Conservation (phyloP, 2,888 invertebrate species). For the Cataglyphis rosenhaueri region DNA sequence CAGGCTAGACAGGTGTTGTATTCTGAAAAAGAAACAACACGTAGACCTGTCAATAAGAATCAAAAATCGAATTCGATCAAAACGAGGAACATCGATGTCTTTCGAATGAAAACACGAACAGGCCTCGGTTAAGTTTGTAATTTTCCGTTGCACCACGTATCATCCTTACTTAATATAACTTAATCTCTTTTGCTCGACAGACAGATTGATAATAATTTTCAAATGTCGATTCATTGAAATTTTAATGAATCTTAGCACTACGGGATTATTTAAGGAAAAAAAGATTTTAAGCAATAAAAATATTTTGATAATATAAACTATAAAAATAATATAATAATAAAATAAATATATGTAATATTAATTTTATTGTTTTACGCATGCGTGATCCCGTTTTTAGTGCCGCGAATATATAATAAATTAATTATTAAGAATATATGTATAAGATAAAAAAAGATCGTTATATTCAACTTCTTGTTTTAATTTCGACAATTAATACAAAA, state of each 20-base stretch:
- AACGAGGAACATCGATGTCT: conserved; percentile 28
- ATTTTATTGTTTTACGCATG: conserved; percentile 3
- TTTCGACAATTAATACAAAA: conserved; percentile 16
- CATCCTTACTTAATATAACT: not conserved
- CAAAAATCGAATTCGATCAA: not conserved
- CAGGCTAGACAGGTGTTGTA: conserved; percentile 82
- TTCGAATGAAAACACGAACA: conserved; percentile 16
- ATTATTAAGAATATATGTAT: not conserved
- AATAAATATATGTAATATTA: not conserved
- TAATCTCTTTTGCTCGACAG: not conserved
- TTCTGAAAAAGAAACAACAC: conserved; percentile 79
- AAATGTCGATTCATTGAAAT: not conserved
- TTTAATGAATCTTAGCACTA: not conserved
- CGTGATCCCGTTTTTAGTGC: conserved; percentile 4
- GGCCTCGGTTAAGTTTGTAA: not conserved
- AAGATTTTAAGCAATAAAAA: no score
- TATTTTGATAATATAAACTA: not conserved
- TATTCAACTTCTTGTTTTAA: not conserved
- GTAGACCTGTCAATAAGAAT: conserved; percentile 57
- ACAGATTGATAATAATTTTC: not conserved
- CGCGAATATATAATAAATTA: not conserved
- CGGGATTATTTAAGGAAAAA: conserved; percentile 10
- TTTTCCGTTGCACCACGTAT: not conserved
- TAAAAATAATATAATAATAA: not conserved
- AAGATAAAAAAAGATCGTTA: conserved; percentile 3